Evolutionary conservation across 2,113 vertebrate genomes (phyloP), one percentile per base, ranked within the genome.

Genomic region (Turnix velox): DNA sequence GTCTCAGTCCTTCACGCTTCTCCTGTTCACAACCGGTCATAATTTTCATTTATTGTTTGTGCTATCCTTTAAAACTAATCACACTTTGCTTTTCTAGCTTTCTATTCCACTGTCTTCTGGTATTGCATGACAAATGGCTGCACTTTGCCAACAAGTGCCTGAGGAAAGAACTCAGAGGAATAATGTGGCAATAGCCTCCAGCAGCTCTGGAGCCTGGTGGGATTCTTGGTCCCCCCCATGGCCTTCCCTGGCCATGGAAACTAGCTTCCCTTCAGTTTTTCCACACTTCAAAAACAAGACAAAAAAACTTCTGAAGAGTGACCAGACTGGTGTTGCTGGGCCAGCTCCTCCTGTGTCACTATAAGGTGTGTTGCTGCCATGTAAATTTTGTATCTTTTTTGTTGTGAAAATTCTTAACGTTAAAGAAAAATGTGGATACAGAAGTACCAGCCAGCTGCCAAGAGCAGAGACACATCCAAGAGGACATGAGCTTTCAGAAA

Each of bases 101-200:
- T 66, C 68, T n/a, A 63, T 49, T 35, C 39, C 0, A 0, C 33
- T 24, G 20, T 69, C 55, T 80, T 28, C 30, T 19, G 19, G 17
- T 67, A 66, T 12, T 28, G 19, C 27, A 18, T 52, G 40, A 84
- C 66, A 55, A 94, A 95, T 28, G 39, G 45, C 67, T 66, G 31
- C 31, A 7, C 3, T 96, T 78, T 67, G 22, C 46, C 25, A 30
- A 48, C 19, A 20, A 66, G n/a, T 4, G 39, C 13, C 12, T 12
- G 7, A 1, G n/a, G 51, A 58, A 71, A 46, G n/a, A 33, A 6
- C 20, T 14, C 33, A 1, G 6, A 61, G 68, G 31, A 62, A 4
- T 18, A 18, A 39, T 0, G 4, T 1, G 5, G 8, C 3, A 17
- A 14, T 8, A 35, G 5, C 37, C 69, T 3, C 30, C 0, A 0